Evolutionary conservation across 1,140 invertebrate species (phyloP).

Genomic region (Anthonomus grandis): DNA sequence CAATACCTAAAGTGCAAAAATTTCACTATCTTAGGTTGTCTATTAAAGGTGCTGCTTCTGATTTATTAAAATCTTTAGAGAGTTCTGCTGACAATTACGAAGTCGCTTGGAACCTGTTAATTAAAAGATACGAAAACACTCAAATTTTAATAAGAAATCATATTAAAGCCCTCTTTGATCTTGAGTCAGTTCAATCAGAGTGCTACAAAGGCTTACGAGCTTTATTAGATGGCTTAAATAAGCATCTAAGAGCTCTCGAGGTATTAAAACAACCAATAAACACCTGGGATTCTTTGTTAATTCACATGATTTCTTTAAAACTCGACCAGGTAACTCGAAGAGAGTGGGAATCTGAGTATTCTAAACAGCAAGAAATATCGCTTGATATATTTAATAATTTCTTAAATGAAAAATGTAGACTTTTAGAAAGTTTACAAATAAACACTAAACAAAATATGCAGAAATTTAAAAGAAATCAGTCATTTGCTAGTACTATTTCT

Average conservation of each 20-base stretch:
- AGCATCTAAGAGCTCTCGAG: slow-evolving; percentile 20
- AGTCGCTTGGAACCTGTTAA: slow-evolving; percentile 40
- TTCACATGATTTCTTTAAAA: slow-evolving; percentile 28
- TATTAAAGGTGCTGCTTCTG: slow-evolving; percentile 36
- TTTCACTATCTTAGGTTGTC: slow-evolving; percentile 40
- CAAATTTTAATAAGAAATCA: slow-evolving; percentile 30
- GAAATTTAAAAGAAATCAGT: background rate
- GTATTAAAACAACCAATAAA: slow-evolving; percentile 16
- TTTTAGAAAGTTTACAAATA: too few species aligned
- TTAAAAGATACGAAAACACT: slow-evolving; percentile 41
- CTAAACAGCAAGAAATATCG: slow-evolving; percentile 7
- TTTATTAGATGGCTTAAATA: slow-evolving; percentile 14
- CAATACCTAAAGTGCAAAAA: slow-evolving; percentile 36
- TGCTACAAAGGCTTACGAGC: slow-evolving; percentile 8
- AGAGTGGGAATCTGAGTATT: slow-evolving; percentile 31
- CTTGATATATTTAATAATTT: background rate
- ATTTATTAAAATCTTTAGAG: slow-evolving; percentile 37
- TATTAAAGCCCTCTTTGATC: slow-evolving; percentile 21
- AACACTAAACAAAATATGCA: too few species aligned
- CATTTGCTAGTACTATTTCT: too few species aligned
- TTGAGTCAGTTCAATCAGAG: slow-evolving; percentile 14
- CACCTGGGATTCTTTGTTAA: slow-evolving; percentile 23
- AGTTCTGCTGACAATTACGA: slow-evolving; percentile 38
- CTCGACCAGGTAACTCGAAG: slow-evolving; percentile 26
- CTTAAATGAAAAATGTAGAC: background rate